Conservation (phyloP, 2,888 invertebrate genomes). For the Schrankia costaestrigalis region DNA sequence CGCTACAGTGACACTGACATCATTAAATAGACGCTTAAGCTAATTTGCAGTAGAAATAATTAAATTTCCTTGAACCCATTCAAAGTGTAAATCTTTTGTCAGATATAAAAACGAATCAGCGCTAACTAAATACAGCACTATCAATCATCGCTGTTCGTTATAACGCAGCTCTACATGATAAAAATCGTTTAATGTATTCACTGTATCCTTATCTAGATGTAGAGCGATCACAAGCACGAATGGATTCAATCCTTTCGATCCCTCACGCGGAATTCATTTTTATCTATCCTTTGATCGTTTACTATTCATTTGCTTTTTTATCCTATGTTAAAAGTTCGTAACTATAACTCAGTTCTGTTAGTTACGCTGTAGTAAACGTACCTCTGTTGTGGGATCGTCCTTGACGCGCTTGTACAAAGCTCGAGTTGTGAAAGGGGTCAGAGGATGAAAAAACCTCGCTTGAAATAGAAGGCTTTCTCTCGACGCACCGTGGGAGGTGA, state of each 20-base stretch:
- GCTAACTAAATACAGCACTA: slow-evolving; percentile 22
- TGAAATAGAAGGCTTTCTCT: slow-evolving; percentile 56
- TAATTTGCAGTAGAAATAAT: no score
- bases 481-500: slow-evolving; percentile 62
- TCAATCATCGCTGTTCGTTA: slow-evolving; percentile 27
- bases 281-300: slow-evolving; percentile 53
- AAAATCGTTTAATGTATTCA: slow-evolving; percentile 41
- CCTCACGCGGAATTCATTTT: slow-evolving; percentile 49
- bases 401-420: slow-evolving; percentile 25
- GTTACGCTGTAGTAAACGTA: slow-evolving; percentile 4
- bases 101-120: slow-evolving; percentile 5
- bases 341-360: slow-evolving; percentile 13
- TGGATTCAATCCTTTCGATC: slow-evolving; percentile 48
- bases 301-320: slow-evolving; percentile 35
- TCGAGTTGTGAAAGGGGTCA: slow-evolving; percentile 41
- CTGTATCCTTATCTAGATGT: slow-evolving; percentile 49
- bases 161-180: slow-evolving; percentile 35
- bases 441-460: slow-evolving; percentile 48
- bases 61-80: no score
- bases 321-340: slow-evolving; percentile 10
- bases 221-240: slow-evolving; percentile 43
- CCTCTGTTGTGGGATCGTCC: slow-evolving; percentile 15
- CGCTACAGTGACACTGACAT: no score
- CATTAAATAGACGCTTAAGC: no score
- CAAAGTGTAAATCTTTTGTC: slow-evolving; percentile 25